Conservation (phyloP, 2,888 invertebrate genomes). For the Leucophenga maculata region DNA sequence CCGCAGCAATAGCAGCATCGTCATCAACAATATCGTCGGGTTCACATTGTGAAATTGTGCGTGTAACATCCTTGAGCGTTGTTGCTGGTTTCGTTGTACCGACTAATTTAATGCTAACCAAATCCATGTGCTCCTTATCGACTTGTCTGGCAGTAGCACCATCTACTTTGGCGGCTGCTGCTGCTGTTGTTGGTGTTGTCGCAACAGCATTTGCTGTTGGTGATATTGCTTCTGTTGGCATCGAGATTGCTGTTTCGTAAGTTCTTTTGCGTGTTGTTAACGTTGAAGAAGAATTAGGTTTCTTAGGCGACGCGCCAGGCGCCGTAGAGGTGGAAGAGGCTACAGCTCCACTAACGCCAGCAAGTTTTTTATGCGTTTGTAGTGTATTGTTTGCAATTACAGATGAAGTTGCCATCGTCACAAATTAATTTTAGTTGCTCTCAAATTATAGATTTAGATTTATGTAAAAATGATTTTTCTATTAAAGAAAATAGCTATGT, state of each 20-base stretch:
- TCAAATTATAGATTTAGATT: no score
- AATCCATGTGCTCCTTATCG: slow-evolving; percentile 11
- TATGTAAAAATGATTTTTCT: neutral
- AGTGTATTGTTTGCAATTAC: slow-evolving; percentile 68
- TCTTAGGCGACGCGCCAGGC: neutral
- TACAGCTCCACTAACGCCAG: neutral
- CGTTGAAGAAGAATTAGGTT: slow-evolving; percentile 43
- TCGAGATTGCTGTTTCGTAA: slow-evolving; percentile 68
- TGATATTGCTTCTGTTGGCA: slow-evolving; percentile 51
- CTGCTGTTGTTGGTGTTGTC: slow-evolving; percentile 30
- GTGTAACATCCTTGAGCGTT: slow-evolving; percentile 59
- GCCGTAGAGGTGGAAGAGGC: slow-evolving; percentile 29
- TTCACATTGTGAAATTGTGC: slow-evolving; percentile 66
- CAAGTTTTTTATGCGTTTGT: slow-evolving; percentile 55
- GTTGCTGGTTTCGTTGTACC: slow-evolving; percentile 41
- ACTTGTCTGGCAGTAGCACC: no score
- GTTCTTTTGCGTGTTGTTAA: slow-evolving; percentile 66
- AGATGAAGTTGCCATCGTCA: slow-evolving; percentile 71
- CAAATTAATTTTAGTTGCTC: slow-evolving; percentile 25
- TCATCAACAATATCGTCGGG: slow-evolving; percentile 51
- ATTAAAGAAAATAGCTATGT: neutral
- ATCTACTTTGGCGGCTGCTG: no score
- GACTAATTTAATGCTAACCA: slow-evolving; percentile 35
- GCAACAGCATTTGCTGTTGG: slow-evolving; percentile 40
- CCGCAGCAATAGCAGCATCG: slow-evolving; percentile 43